Evolutionary conservation across 2,888 invertebrate species (phyloP), one percentile per base, ranked within the genome.

Genomic region (Orthosia cruda): DNA sequence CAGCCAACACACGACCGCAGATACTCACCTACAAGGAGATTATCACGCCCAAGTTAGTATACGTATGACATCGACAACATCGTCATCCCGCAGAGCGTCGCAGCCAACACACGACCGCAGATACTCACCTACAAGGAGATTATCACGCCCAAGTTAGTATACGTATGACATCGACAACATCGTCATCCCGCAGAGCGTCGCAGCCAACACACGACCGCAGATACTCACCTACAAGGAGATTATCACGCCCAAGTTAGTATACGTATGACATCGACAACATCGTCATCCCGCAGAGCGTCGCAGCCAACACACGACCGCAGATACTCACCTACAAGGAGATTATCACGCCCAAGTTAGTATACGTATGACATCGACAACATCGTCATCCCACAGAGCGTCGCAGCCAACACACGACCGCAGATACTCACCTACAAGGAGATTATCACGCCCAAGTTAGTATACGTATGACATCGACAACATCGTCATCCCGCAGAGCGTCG

Each of bases 31-130:
- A 99, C 97, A 99, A 99, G 97, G 99, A 99, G 97, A 99, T 99
- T 93, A 97, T 98, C 91, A 99, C 99, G 89, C 99, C 99, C 92
- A 99, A 98, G 98, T 99, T 93, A 97, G 90, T n/a, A n/a, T n/a
- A n/a, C 98, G 16, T 99, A 98, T 95, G 99, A 99, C 96, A 99
- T 99, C 93, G 99, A 99, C 97, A 99, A 99, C 96, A 99, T 99
- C 94, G 99, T 99, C 90, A 99, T 99, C 95, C 99, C 99, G 74
- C 99, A 99, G 95, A 99, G 99, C 94, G 98, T 99, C 89, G 98
- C 99, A 57, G 98, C 99, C 83, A 97, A 97, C 89, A 98, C 98
- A 18, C 97, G 99, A 77, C 98, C 99, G 80, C 99, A 99, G 96
- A 98, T 98, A 94, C 97, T 99, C 90, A 98, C 98, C 92, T 99